Evolutionary conservation across 2,888 invertebrate genomes (phyloP), one percentile per base, ranked within the genome.

Genomic region (Hoplodrina blanda): DNA sequence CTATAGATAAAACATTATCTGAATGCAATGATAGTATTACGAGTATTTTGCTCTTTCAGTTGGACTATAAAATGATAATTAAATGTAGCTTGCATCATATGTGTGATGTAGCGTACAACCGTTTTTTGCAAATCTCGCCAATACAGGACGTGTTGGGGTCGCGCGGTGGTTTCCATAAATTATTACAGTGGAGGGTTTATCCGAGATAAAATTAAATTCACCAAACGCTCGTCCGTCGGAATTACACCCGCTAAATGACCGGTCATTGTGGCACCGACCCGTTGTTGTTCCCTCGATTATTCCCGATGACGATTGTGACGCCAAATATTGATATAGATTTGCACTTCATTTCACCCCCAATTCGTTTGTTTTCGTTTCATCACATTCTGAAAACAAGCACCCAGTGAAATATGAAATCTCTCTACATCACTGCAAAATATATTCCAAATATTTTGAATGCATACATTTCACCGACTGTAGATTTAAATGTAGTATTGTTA

Each of bases 161-260:
- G 82, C 77, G 78, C 70, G 84, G 85, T 82, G 86, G 87, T 91
- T 87, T 88, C 83, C 88, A 91, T 93, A 91, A 93, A 91, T 91
- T 91, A 92, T 92, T 90, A 85, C 87, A 85, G 81, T 72, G 81
- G 76, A 85, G 82, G 89, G 90, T 88, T 91, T 90, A 90, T 88
- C 87, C 90, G 84, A 86, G 90, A 91, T 93, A 91, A 92, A 93
- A 93, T 94, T 92, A 90, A 93, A 93, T 92, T 92, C 86, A 86
- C 86, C 89, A 89, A 90, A 88, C 87, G 88, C 86, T 83, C 85
- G 87, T 82, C 73, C 69, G 64, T 87, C 86, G 81, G 88, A 89
- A 91, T 92, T 91, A 91, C 89, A 86, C 87, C 84, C 90, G 91
- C 91, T 91, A 91, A 92, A 93, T 94, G 91, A 92, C 91, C 89